These are phyloP conservation scores for Pollimyrus isidori DNA, from an alignment of 2,113 vertebrate genomes.

Conservation along the genomic window DNA sequence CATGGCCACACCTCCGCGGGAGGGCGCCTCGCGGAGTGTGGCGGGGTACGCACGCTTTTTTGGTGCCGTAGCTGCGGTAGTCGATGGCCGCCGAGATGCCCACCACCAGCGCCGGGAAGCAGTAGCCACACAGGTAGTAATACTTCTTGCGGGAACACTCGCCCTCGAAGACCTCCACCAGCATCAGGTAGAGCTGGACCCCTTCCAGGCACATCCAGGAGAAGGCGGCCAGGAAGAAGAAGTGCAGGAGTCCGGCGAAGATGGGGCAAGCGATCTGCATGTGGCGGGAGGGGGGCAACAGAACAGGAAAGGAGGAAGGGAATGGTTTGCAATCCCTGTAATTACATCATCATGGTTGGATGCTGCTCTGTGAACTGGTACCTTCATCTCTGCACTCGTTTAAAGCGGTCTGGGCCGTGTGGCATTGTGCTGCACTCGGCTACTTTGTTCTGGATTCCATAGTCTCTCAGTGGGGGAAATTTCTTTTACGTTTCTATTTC, in stretches of 20 bases:
- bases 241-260: slow-evolving; percentile 83
- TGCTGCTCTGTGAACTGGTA: not conserved
- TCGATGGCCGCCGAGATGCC: slow-evolving; percentile 84
- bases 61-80: slow-evolving; percentile 90
- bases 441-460: not conserved
- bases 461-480: not conserved
- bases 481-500: not conserved
- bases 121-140: slow-evolving; percentile 88
- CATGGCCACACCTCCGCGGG: not conserved
- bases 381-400: not conserved
- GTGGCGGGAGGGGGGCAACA: not conserved
- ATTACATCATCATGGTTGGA: not conserved
- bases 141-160: slow-evolving; percentile 85
- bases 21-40: not conserved
- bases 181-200: slow-evolving; percentile 85
- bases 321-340: not conserved
- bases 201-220: slow-evolving; percentile 91
- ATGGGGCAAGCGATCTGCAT: slow-evolving; percentile 80
- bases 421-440: not conserved
- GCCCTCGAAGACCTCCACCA: slow-evolving; percentile 87
- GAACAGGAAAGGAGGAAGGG: not conserved
- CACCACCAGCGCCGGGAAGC: slow-evolving; percentile 84
- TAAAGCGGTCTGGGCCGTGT: not conserved
- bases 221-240: slow-evolving; percentile 89
- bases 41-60: slow-evolving; percentile 77